Evolutionary conservation across 2,113 vertebrate genomes (phyloP), one percentile per base, ranked within the genome.

Genomic region (Sisor rabdophorus): DNA sequence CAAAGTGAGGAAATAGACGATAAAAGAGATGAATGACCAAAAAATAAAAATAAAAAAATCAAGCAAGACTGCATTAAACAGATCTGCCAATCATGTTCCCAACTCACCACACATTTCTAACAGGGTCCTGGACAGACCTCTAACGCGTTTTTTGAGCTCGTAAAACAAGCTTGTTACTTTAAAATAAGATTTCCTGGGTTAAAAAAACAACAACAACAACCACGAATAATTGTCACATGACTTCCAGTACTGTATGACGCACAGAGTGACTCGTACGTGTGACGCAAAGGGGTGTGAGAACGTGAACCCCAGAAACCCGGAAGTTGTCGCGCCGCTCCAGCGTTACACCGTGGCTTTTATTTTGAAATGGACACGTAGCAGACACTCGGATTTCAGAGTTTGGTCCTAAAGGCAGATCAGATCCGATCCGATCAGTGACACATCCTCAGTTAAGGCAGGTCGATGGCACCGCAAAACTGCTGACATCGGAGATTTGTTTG

Each of bases 321-420:
- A 7, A 44, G 40, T 44, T 0, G 40, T 28, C 65, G 10, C 47
- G 4, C n/a, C 8, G 24, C 44, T 2, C 11, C 61, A 22, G 1
- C 19, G 19, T 20, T 36, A 20, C 40, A 24, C 4, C 17, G 47
- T 28, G 56, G 24, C 70, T 73, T 84, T 86, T 87, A 85, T 84
- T 87, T 80, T 85, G 82, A 81, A 86, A 82, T 44, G 50, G 65
- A 69, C 65, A 69, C 65, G 65, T 69, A 69, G 65, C 65, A 69
- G 24, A 52, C 40, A 52, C 17, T 69, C 65, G 7, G 47, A 20
- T 69, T 53, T 74, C 50, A n/a, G 63, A 30, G 54, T 75, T 61
- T 60, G 47, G 44, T 61, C 19, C 65, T 28, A 17, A 2, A 55
- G 50, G 48, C 71, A 2, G 56, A 44, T 60, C 71, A 2, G 56